Conservation (phyloP, 2,888 invertebrate species). For the Arctia plantaginis region DNA sequence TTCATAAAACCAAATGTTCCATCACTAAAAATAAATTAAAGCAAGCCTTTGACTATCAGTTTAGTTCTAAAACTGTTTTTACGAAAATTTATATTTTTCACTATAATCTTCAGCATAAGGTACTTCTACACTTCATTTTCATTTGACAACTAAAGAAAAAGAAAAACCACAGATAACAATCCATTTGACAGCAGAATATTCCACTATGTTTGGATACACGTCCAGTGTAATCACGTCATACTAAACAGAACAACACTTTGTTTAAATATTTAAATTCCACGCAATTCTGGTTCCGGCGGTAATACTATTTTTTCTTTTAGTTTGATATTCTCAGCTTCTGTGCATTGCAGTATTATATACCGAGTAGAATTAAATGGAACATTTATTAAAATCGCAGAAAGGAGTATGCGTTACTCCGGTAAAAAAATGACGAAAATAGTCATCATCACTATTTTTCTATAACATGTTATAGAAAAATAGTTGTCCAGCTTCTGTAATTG, state of each 20-base stretch:
- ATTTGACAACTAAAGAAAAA: slow-evolving; percentile 41
- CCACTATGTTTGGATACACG: not conserved
- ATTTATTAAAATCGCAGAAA: too few species aligned
- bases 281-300: too few species aligned
- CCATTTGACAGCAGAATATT: not conserved
- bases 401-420: too few species aligned
- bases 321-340: too few species aligned
- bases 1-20: slow-evolving; percentile 44
- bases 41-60: slow-evolving; percentile 19
- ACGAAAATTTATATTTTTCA: slow-evolving; percentile 30
- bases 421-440: too few species aligned
- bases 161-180: slow-evolving; percentile 9
- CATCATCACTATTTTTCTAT: too few species aligned
- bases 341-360: too few species aligned
- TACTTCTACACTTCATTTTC: slow-evolving; percentile 51
- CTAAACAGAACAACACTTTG: not conserved
- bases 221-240: not conserved
- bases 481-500: too few species aligned
- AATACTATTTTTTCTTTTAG: too few species aligned
- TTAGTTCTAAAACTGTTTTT: slow-evolving; percentile 25
- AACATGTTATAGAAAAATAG: too few species aligned
- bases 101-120: slow-evolving; percentile 34
- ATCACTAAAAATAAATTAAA: slow-evolving; percentile 38
- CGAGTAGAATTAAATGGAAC: too few species aligned
- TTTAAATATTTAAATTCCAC: too few species aligned